Percentiles rank a stretch among this genome's conserved stretches.
phyloP scores from a whole-genome alignment of 2,113 vertebrate genomes.

The Tylochromis polylepis region DNA sequence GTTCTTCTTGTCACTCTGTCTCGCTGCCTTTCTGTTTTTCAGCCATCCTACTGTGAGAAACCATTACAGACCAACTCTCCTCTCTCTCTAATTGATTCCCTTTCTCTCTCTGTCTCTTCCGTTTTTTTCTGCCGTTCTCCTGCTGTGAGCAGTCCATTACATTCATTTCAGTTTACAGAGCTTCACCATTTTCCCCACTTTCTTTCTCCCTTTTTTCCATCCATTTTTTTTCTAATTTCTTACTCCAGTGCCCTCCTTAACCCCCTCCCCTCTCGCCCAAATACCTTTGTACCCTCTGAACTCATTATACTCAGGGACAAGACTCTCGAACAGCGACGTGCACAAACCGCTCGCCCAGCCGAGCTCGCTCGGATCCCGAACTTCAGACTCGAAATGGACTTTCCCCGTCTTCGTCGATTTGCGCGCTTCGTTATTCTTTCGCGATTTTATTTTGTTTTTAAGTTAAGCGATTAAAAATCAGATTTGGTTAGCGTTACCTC shows the following conservation, averaged over 20 bases:
- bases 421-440: not conserved
- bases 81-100: slow-evolving; percentile 75
- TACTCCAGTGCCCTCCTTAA: slow-evolving; percentile 27
- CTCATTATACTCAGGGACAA: slow-evolving; percentile 18
- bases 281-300: slow-evolving; percentile 59
- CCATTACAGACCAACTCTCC: slow-evolving; percentile 68
- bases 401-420: not conserved
- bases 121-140: slow-evolving; percentile 33
- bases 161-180: slow-evolving; percentile 67
- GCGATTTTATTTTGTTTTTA: not conserved
- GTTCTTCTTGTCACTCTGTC: slow-evolving; percentile 7
- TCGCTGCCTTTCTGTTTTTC: slow-evolving; percentile 7
- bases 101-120: slow-evolving; percentile 46
- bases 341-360: not conserved
- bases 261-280: slow-evolving; percentile 14
- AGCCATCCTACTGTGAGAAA: slow-evolving; percentile 69
- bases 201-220: not conserved
- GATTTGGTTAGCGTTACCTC: slow-evolving; percentile 29
- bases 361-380: not conserved
- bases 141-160: slow-evolving; percentile 67
- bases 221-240: slow-evolving; percentile 23
- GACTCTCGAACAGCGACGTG: not conserved
- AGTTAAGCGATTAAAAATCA: not conserved
- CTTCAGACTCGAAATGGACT: not conserved
- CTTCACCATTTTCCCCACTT: slow-evolving; percentile 43